Evolutionary conservation across 2,888 invertebrate genomes (phyloP).

Genomic region (Octodonta nipae): DNA sequence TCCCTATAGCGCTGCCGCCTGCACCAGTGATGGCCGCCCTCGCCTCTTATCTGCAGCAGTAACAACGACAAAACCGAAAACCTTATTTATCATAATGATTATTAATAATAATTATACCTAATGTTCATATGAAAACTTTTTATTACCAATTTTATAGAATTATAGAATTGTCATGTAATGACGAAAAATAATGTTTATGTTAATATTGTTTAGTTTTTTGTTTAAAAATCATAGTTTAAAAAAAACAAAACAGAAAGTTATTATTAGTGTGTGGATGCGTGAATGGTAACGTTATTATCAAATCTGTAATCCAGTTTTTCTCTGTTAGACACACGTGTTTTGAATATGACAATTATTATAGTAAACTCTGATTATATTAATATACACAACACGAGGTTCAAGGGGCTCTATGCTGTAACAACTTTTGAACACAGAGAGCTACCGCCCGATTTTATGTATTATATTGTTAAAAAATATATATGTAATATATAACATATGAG

Average conservation of each 20-base stretch:
- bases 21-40: conserved; percentile 60
- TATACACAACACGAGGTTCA: too few species aligned
- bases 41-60: conserved; percentile 37
- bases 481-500: conserved; percentile 25
- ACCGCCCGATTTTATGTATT: too few species aligned
- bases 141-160: conserved; percentile 31
- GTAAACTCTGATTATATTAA: too few species aligned
- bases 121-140: conserved; percentile 35
- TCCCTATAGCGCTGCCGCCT: conserved; percentile 80
- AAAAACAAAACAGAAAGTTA: conserved; percentile 14
- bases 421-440: too few species aligned
- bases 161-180: conserved; percentile 33
- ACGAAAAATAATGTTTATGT: conserved; percentile 25
- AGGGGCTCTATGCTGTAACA: too few species aligned
- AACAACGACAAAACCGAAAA: conserved; percentile 25
- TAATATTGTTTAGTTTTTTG: conserved; percentile 11
- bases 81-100: background rate
- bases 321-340: too few species aligned
- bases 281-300: too few species aligned
- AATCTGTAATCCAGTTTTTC: too few species aligned
- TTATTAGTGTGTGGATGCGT: conserved; percentile 21
- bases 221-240: conserved; percentile 11
- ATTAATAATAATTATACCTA: conserved; percentile 6
- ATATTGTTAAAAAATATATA: conserved; percentile 16
- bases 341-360: too few species aligned